A percentile compares a stretch with the other conserved stretches of the same genome.
These are phyloP conservation scores for Stenurella melanura DNA, from an alignment of 2,888 invertebrate species.

Conservation along the genomic window DNA sequence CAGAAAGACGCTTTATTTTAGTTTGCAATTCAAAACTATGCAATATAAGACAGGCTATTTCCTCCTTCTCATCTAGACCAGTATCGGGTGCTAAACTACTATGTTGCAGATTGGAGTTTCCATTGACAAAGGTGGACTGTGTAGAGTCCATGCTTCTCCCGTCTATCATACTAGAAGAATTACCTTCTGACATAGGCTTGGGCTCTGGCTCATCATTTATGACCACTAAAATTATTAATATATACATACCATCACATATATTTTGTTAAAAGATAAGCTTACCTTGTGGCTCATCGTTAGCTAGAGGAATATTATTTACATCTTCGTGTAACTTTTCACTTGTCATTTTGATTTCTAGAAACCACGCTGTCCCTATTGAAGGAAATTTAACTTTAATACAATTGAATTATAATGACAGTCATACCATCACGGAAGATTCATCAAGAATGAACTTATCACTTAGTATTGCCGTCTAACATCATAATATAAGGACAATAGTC, in stretches of 20 bases:
- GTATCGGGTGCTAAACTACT: constrained; percentile 82
- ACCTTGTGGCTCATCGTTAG: constrained; percentile 95
- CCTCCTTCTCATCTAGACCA: constrained; percentile 93
- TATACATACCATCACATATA: constrained; percentile 49
- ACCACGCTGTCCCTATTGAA: background rate
- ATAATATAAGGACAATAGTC: too few species aligned
- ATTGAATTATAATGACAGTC: background rate
- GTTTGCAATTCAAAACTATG: constrained; percentile 98
- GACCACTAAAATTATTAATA: constrained; percentile 77
- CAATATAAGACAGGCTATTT: constrained; percentile 96
- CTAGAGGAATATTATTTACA: constrained; percentile 87
- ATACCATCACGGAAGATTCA: too few species aligned
- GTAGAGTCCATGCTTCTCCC: constrained; percentile 93
- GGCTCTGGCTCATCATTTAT: constrained; percentile 85
- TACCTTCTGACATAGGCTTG: constrained; percentile 74
- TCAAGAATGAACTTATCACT: too few species aligned
- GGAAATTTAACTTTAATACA: background rate
- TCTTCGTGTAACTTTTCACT: constrained; percentile 86
- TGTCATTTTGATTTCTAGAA: constrained; percentile 65
- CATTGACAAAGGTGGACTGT: constrained; percentile 91
- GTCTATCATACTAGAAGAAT: constrained; percentile 80
- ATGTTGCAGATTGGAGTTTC: constrained; percentile 86
- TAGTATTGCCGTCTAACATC: too few species aligned
- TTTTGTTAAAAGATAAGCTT: constrained; percentile 25
- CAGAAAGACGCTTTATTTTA: constrained; percentile 97